A percentile compares a stretch with the other conserved stretches of the same genome.
Conservation (phyloP, 2,888 invertebrate genomes). For the Mimumesa dahlbomi region DNA sequence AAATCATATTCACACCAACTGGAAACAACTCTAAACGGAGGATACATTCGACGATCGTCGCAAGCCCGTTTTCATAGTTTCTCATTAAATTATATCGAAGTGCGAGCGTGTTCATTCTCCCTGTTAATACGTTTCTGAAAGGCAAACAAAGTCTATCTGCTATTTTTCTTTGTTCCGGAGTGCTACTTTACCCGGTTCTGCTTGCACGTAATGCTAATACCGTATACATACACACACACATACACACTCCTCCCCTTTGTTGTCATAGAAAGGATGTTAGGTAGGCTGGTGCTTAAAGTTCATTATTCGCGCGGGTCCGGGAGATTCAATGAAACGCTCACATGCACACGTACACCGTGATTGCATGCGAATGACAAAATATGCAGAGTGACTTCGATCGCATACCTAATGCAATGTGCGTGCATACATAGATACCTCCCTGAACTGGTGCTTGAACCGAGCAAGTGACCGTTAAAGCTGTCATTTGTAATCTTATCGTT, state of each 20-base stretch:
- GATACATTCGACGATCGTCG: too few relatives aligned
- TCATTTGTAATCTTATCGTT: constrained; percentile 47
- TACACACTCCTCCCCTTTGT: constrained; percentile 34
- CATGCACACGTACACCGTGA: constrained; percentile 14
- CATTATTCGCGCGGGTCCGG: constrained; percentile 25
- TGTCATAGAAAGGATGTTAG: constrained; percentile 24
- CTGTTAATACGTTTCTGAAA: too few relatives aligned
- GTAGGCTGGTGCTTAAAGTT: constrained; percentile 35
- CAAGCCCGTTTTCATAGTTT: too few relatives aligned
- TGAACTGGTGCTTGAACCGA: constrained; percentile 21
- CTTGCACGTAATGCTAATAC: constrained; percentile 17
- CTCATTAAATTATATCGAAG: too few relatives aligned
- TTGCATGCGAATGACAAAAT: constrained; percentile 36
- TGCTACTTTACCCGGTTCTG: constrained; percentile 3
- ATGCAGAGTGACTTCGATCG: constrained; percentile 47
- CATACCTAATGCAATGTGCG: constrained; percentile 38
- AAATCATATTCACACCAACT: too few relatives aligned
- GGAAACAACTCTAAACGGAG: too few relatives aligned
- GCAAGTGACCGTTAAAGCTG: constrained; percentile 32
- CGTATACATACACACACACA: too few relatives aligned
- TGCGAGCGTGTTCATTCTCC: too few relatives aligned
- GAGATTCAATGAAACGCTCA: constrained; percentile 41
- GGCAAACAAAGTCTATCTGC: too few relatives aligned
- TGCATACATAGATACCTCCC: constrained; percentile 17
- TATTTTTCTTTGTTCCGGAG: too few relatives aligned